Percentiles rank a stretch among this genome's conserved stretches.
These are phyloP conservation scores for Scophthalmus maximus DNA, from an alignment of 2,113 vertebrate species.

Conservation along the genomic window DNA sequence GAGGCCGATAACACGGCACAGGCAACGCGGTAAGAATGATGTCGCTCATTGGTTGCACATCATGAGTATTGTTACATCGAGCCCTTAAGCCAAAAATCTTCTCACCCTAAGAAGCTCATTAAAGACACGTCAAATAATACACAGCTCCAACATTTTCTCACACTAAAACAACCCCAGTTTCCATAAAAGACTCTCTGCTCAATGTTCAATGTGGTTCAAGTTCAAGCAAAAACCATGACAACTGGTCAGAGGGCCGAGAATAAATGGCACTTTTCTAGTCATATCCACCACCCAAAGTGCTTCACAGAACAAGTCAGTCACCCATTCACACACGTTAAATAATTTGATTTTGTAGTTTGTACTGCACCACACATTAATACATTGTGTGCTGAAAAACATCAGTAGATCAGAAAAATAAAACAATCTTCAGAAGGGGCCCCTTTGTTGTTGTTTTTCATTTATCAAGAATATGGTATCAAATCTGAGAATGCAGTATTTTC, in stretches of 20 bases:
- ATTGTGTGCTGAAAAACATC: not conserved
- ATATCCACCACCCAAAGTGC: too few relatives aligned
- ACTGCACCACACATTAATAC: slow-evolving; percentile 3
- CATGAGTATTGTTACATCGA: not conserved
- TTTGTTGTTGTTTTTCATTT: not conserved
- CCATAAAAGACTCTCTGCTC: slow-evolving; percentile 1
- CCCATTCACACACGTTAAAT: too few relatives aligned
- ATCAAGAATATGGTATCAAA: not conserved
- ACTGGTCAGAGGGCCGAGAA: not conserved
- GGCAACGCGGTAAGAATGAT: too few relatives aligned
- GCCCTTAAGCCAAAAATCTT: slow-evolving; percentile 43
- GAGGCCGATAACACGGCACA: too few relatives aligned
- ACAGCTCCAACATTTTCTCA: not conserved
- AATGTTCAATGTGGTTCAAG: slow-evolving; percentile 11
- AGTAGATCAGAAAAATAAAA: slow-evolving; percentile 4
- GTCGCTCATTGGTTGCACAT: too few relatives aligned
- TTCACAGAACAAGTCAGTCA: too few relatives aligned
- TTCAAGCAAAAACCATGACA: not conserved
- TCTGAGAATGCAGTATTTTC: slow-evolving; percentile 27
- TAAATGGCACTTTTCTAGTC: too few relatives aligned
- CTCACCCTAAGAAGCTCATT: slow-evolving; percentile 59
- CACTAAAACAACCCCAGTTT: slow-evolving; percentile 4
- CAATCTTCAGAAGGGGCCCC: not conserved
- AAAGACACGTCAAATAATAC: slow-evolving; percentile 28
- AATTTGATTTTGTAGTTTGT: slow-evolving; percentile 30